Base-by-base conservation (phyloP, 1,140 invertebrate genomes). In the Oncopodura yosiiana region DNA sequence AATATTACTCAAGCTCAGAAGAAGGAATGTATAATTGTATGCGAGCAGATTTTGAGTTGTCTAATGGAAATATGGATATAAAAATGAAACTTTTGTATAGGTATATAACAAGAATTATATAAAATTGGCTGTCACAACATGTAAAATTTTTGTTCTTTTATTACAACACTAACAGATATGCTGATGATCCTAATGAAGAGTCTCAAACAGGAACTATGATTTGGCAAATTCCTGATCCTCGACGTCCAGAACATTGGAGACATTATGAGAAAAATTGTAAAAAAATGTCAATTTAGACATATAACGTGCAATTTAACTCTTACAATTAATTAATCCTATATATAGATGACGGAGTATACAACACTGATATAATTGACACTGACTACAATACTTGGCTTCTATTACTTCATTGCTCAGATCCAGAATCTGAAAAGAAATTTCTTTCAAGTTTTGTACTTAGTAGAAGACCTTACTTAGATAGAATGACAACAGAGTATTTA, bases 51-150 rank as follows among this genome's bases (percentile, higher is more conserved):
- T 81, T 90, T 45, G 80, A 78, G 3, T 74, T 80, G 49, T 73
- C 77, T 2, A 55, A 70, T 6, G 59, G 61, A 37, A 59, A 58
- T 16, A 61, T 69, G 32, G 73, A 78, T 65, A 78, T 86, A 37
- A 84, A 81, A 3, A 87, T 90, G 86, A 86, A 86, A 67, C 87
- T 90, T 66, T 87, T 82, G 6, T 90, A 87, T 65, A 83, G 80
- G 48, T 58, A 30, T 26, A 24, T 27, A 12, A 16, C 6, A 21
- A 16, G 14, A 6, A 8, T 41, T 41, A 41, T 6, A 16, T 41
- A 12, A 11, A 21, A 6, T 8, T 45, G 24, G 43, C 5, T 26
- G 18, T 6, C 8, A 30, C 43, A 45, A 8, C 26, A 24, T 41
- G 8, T 34, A 3, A 8, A 49, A 24, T 12, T 26, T 9, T 49